A percentile compares a stretch with the other conserved stretches of the same genome.
Conservation (phyloP, 2,888 invertebrate genomes). For the Tetanocera ferruginea region DNA sequence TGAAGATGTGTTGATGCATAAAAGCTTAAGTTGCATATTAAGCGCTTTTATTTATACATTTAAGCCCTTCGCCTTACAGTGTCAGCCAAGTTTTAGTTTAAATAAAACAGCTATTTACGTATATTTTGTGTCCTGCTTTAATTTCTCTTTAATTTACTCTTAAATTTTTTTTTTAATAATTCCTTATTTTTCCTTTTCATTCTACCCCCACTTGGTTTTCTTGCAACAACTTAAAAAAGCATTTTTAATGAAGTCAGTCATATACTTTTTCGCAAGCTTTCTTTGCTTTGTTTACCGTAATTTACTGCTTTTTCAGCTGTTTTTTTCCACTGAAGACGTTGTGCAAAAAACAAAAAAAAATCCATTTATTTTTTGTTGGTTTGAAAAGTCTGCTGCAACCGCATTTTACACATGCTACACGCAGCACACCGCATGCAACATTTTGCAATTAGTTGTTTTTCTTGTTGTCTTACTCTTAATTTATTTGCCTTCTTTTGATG, state of each 20-base stretch:
- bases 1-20: too few relatives aligned
- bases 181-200: background rate
- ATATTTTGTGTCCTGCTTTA: too few relatives aligned
- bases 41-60: too few relatives aligned
- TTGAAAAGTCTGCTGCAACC: background rate
- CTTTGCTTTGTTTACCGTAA: background rate
- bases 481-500: conserved; percentile 28
- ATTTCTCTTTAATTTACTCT: background rate
- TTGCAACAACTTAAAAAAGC: background rate
- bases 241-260: conserved; percentile 10
- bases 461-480: conserved; percentile 22
- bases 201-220: background rate
- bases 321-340: conserved; percentile 8
- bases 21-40: too few relatives aligned
- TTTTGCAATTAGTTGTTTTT: conserved; percentile 5
- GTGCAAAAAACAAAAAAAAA: background rate
- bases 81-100: too few relatives aligned
- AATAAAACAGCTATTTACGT: too few relatives aligned
- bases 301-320: conserved; percentile 28
- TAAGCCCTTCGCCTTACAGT: too few relatives aligned
- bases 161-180: background rate
- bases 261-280: background rate
- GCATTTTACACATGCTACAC: conserved; percentile 19
- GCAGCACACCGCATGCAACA: conserved; percentile 24
- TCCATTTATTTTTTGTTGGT: background rate